These are phyloP conservation scores for Podocnemis expansa DNA, from an alignment of 2,113 vertebrate species.

Conservation along the genomic window DNA sequence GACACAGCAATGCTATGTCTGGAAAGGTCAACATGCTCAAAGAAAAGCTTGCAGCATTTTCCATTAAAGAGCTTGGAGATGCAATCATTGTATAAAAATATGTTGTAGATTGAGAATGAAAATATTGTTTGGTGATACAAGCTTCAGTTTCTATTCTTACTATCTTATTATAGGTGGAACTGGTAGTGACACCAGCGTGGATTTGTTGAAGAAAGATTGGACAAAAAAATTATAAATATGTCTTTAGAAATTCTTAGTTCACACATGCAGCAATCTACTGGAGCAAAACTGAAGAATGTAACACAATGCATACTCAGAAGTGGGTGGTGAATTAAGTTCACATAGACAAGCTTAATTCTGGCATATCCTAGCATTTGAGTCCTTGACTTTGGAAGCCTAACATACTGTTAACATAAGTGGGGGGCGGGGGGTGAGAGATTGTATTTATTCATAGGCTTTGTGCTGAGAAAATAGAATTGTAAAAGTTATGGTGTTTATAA, in stretches of 20 bases:
- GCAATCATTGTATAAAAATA: not conserved
- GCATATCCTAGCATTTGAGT: not conserved
- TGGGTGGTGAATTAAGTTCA: not conserved
- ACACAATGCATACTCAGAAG: not conserved
- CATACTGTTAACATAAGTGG: not conserved
- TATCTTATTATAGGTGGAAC: not conserved
- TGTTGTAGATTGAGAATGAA: not conserved
- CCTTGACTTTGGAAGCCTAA: not conserved
- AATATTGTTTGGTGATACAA: not conserved
- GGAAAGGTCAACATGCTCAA: not conserved
- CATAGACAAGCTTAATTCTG: not conserved
- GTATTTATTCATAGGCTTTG: not conserved
- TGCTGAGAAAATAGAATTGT: conserved; percentile 51
- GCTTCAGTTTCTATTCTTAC: not conserved
- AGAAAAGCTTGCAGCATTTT: not conserved
- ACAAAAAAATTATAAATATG: not conserved
- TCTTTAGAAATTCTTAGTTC: not conserved
- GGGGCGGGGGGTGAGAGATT: not conserved
- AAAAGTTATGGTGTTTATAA: conserved; percentile 39
- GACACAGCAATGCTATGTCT: not conserved
- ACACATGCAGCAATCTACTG: not conserved
- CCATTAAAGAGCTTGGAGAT: not conserved
- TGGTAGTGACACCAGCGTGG: not conserved
- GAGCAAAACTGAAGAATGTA: not conserved
- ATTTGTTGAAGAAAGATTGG: not conserved